These are phyloP conservation scores for Gambusia affinis DNA, from an alignment of 2,113 vertebrate genomes.

Conservation along the genomic window DNA sequence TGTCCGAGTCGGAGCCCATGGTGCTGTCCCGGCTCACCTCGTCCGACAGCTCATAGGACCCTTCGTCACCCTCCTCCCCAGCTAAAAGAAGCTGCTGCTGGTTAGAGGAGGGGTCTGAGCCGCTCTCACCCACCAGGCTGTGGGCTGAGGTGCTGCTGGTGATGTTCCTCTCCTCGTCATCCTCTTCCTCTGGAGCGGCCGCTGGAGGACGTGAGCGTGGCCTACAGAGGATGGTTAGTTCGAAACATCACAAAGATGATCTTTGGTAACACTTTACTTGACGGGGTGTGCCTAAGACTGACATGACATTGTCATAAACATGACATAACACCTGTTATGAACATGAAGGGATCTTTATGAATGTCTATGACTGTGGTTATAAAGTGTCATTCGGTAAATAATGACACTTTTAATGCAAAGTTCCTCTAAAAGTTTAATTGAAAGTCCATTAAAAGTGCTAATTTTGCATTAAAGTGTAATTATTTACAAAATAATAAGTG, in stretches of 20 bases:
- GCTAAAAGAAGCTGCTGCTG: conserved; percentile 65
- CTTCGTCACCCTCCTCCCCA: conserved; percentile 86
- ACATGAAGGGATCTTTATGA: no score
- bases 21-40: conserved; percentile 94
- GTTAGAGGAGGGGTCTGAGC: conserved; percentile 37
- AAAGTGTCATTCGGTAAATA: no score
- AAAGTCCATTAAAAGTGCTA: no score
- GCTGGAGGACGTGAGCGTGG: conserved; percentile 53
- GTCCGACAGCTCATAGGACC: conserved; percentile 89
- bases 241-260: background rate
- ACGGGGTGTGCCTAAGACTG: no score
- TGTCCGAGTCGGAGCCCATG: conserved; percentile 93
- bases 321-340: no score
- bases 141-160: conserved; percentile 66
- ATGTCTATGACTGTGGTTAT: no score
- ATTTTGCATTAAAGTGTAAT: no score
- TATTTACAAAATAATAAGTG: no score
- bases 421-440: no score
- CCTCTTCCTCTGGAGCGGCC: conserved; percentile 78
- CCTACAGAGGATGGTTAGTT: conserved; percentile 37
- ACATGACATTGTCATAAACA: no score
- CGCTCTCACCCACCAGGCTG: conserved; percentile 62
- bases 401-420: no score
- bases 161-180: conserved; percentile 76
- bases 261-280: no score